Percentiles rank a stretch among this genome's conserved stretches.
phyloP scores from a whole-genome alignment of 2,797 vertebrate genomes.

The Muscicapa striata region DNA sequence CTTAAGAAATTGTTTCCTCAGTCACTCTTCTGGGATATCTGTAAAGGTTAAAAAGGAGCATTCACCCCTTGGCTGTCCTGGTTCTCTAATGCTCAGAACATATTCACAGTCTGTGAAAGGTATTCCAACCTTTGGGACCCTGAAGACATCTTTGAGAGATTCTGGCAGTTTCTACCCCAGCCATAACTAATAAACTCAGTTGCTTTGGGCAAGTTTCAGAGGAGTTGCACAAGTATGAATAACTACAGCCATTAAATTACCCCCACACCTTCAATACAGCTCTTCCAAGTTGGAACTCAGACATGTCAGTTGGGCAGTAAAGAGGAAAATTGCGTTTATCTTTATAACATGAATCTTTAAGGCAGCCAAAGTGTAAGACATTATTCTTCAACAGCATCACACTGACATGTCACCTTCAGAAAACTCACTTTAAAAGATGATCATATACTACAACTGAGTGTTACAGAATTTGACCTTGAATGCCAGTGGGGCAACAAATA shows the following conservation, averaged over 20 bases:
- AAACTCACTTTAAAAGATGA: not conserved
- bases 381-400: not conserved
- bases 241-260: not conserved
- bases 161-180: not conserved
- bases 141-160: not conserved
- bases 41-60: not conserved
- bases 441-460: not conserved
- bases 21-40: not conserved
- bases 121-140: not conserved
- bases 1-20: not conserved
- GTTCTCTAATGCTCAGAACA: not conserved
- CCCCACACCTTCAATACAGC: not conserved
- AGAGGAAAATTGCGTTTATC: constrained; percentile 23
- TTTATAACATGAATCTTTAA: not conserved
- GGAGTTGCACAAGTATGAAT: not conserved
- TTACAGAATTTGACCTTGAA: constrained; percentile 12
- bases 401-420: not conserved
- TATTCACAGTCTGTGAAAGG: not conserved
- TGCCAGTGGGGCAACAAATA: not conserved
- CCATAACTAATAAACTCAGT: not conserved
- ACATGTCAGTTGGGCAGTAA: not conserved
- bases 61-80: not conserved
- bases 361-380: not conserved
- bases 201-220: not conserved
- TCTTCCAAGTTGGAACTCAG: not conserved